Evolutionary conservation across 2,797 vertebrate species (phyloP).

Genomic region (Enteromius radiatus): DNA sequence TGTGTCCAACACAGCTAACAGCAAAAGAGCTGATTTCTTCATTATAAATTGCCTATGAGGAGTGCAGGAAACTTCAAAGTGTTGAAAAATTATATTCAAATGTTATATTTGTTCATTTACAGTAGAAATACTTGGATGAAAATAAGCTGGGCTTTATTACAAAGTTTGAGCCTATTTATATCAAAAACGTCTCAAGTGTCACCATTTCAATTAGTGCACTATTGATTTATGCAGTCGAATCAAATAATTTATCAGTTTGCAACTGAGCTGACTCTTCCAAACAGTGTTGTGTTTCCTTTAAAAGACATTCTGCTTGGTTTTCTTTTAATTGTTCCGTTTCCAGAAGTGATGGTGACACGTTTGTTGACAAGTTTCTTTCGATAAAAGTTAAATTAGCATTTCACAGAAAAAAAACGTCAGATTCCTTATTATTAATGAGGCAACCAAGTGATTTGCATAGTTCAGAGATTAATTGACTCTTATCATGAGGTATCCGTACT

Average conservation of each 20-base stretch:
- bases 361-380: slow-evolving; percentile 58
- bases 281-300: slow-evolving; percentile 13
- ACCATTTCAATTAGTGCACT: slow-evolving; percentile 9
- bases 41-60: slow-evolving; percentile 74
- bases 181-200: slow-evolving; percentile 4
- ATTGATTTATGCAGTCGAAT: slow-evolving; percentile 1
- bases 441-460: slow-evolving; percentile 64
- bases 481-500: slow-evolving; percentile 44
- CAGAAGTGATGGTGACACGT: slow-evolving; percentile 51
- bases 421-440: slow-evolving; percentile 61
- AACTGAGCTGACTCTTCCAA: slow-evolving; percentile 23
- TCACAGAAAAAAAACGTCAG: slow-evolving; percentile 55
- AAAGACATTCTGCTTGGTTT: slow-evolving; percentile 41
- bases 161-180: slow-evolving; percentile 31
- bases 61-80: slow-evolving; percentile 76
- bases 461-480: slow-evolving; percentile 58
- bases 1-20: slow-evolving; percentile 79
- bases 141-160: slow-evolving; percentile 27
- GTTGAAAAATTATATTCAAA: slow-evolving; percentile 76
- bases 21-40: slow-evolving; percentile 79
- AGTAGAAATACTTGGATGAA: slow-evolving; percentile 71
- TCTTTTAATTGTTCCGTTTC: slow-evolving; percentile 56
- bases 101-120: slow-evolving; percentile 71
- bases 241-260: not conserved
- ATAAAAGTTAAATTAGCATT: slow-evolving; percentile 70